These are phyloP conservation scores for Coleophora flavipennella DNA, from an alignment of 2,888 invertebrate species.

Conservation along the genomic window DNA sequence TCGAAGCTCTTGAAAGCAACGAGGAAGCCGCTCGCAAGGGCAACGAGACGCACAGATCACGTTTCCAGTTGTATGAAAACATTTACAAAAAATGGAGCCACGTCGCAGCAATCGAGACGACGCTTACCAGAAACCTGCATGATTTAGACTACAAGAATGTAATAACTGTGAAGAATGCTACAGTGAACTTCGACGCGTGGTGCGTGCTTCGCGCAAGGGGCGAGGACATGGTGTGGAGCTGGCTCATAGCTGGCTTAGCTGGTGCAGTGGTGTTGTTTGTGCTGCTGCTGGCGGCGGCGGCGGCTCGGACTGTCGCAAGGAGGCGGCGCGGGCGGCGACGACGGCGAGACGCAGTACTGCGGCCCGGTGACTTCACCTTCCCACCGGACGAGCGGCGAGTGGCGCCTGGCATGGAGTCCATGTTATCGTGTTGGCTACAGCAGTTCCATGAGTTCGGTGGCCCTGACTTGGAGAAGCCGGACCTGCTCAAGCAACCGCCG, in stretches of 20 bases:
- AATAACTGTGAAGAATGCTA: too few relatives aligned
- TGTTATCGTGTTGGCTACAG: conserved; percentile 89
- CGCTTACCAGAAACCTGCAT: too few relatives aligned
- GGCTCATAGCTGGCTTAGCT: conserved; percentile 12
- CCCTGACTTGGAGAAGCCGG: conserved; percentile 85
- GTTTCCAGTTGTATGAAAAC: too few relatives aligned
- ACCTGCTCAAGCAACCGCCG: conserved; percentile 76
- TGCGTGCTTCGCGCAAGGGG: background rate
- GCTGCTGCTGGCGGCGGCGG: conserved; percentile 9
- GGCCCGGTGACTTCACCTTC: conserved; percentile 31
- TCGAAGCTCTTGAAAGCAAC: too few relatives aligned
- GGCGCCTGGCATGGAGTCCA: conserved; percentile 85
- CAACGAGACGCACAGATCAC: too few relatives aligned
- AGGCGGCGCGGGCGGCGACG: conserved; percentile 27
- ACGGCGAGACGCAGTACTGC: conserved; percentile 27
- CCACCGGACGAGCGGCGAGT: conserved; percentile 42
- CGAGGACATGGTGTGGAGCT: conserved; percentile 13
- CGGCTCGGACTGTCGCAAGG: conserved; percentile 15
- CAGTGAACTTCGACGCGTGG: conserved; percentile 2
- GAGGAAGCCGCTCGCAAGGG: too few relatives aligned
- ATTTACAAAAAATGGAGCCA: too few relatives aligned
- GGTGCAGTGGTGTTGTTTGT: conserved; percentile 17
- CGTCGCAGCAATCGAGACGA: conserved; percentile 13
- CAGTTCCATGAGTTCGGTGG: conserved; percentile 88
- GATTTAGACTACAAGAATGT: too few relatives aligned